Conservation (phyloP, 1,140 invertebrate genomes). For the Ericerus pela region DNA sequence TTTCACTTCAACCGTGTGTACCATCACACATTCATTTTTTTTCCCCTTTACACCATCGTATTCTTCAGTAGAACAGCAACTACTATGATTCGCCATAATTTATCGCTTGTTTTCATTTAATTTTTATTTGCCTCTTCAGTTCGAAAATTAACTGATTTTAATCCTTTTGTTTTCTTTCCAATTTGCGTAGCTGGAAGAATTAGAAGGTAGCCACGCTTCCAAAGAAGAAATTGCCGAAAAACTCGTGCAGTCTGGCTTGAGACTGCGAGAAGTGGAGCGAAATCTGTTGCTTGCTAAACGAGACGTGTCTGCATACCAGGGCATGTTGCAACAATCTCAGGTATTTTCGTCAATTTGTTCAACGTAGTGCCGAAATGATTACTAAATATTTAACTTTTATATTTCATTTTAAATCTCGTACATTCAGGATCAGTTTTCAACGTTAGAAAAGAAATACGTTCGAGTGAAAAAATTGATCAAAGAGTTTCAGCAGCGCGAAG, state of each 20-base stretch:
- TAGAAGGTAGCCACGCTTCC: constrained; percentile 55
- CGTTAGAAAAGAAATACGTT: constrained; percentile 76
- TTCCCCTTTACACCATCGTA: too few relatives aligned
- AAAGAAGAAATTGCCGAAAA: constrained; percentile 51
- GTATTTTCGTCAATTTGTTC: too few relatives aligned
- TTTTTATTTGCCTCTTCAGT: too few relatives aligned
- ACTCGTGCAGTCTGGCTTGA: constrained; percentile 50
- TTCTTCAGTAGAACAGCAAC: too few relatives aligned
- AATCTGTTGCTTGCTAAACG: constrained; percentile 46
- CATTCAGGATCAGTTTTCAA: constrained; percentile 51
- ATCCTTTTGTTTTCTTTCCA: too few relatives aligned
- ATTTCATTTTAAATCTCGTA: too few relatives aligned
- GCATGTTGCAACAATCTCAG: constrained; percentile 58
- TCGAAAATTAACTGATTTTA: constrained; percentile 6
- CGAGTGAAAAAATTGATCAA: constrained; percentile 65
- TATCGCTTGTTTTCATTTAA: too few relatives aligned
- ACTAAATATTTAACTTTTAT: too few relatives aligned
- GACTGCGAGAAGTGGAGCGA: constrained; percentile 53
- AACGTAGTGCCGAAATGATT: too few relatives aligned
- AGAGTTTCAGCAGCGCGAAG: constrained; percentile 61
- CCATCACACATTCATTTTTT: too few relatives aligned
- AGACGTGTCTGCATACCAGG: constrained; percentile 54
- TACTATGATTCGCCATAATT: too few relatives aligned
- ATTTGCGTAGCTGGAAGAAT: constrained; percentile 69
- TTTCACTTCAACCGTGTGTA: too few relatives aligned